Evolutionary conservation across 2,888 invertebrate genomes (phyloP), one percentile per base, ranked within the genome.

Genomic region (Cheilosia variabilis): DNA sequence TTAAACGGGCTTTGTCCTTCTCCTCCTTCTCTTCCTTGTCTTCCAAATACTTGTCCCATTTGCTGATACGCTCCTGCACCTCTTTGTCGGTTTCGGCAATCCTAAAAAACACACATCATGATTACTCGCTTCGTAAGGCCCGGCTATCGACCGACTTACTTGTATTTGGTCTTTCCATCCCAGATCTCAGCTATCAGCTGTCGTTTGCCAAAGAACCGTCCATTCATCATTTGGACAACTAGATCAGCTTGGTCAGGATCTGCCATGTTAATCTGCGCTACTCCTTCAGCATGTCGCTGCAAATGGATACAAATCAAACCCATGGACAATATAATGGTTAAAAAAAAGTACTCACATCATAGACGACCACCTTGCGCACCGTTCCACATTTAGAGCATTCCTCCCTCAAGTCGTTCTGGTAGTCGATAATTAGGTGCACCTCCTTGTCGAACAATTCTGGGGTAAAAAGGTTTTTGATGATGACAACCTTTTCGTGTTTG

Each of bases 81-180:
- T 98, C 97, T 60, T 96, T 96, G 90, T 97, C 98, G 0, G 98
- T 98, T 93, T 99, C 99, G 69, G 95, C 95, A 89, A 98, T 95
- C 91, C 96, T 95, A 88, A 87, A 92, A 89, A 83, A 15, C 2
- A 27, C 22, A 37, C 3, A 37, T 24, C 17, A 41, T 27, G 0
- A 52, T 24, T 22, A 15, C 27, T 17, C 7, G 10, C n/a, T 17
- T 27, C 19, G 10, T 6, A 24, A 24, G 2, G 4, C 0, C 22
- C 2, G 22, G 4, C 34, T 17, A 10, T 41, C 24, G 10, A 50
- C 13, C 37, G 4, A n/a, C 92, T 91, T 87, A 94, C 94, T 95
- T 96, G 92, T 96, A 98, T 92, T 98, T 99, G 0, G 98, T 97
- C 91, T 96, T 96, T 19, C 99, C 99, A 93, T 99, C 98, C 97